Percentiles rank a stretch among this genome's conserved stretches.
These are phyloP conservation scores for Nebria ingens DNA, from an alignment of 1,140 invertebrate species.

Conservation along the genomic window DNA sequence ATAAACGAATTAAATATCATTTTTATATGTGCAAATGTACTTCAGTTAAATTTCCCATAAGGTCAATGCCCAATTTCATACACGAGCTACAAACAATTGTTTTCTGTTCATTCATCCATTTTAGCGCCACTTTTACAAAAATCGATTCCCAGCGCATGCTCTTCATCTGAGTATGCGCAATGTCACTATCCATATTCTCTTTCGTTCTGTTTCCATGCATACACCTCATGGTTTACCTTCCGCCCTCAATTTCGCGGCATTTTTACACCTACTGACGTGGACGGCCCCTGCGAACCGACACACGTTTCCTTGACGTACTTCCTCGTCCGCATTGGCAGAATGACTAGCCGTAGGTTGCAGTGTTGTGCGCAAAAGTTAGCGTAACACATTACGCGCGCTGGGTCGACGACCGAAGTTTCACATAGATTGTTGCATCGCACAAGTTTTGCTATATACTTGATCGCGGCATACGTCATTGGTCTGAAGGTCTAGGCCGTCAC, in stretches of 20 bases:
- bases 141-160: too few relatives aligned
- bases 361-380: neutral
- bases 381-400: neutral
- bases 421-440: neutral
- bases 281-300: neutral
- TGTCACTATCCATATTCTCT: neutral
- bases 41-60: too few relatives aligned
- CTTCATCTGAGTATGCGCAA: too few relatives aligned
- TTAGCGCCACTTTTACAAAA: too few relatives aligned
- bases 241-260: conserved; percentile 6
- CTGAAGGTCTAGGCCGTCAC: neutral
- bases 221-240: neutral
- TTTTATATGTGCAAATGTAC: too few relatives aligned
- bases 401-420: conserved; percentile 6
- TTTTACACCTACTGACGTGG: conserved; percentile 3
- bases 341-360: neutral
- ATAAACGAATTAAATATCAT: too few relatives aligned
- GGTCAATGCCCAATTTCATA: too few relatives aligned
- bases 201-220: neutral
- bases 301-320: neutral
- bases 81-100: too few relatives aligned
- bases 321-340: neutral
- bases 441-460: neutral
- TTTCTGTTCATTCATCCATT: too few relatives aligned
- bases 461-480: neutral